Evolutionary conservation across 2,113 vertebrate species (phyloP), one percentile per base, ranked within the genome.

Genomic region (Anguilla rostrata): DNA sequence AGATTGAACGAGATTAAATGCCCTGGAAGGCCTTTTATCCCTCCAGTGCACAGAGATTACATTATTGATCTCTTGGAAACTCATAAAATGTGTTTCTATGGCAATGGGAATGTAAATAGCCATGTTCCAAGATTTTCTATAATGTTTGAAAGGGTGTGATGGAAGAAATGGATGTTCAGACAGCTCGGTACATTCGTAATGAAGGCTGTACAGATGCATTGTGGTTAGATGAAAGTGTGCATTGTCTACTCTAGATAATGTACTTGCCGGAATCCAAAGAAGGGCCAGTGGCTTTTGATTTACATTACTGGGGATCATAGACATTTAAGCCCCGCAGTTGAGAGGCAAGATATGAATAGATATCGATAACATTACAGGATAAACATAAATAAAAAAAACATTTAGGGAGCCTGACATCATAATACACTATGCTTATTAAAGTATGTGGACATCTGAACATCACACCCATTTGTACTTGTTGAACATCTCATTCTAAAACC

Each of bases 31-130:
- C n/a, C 3, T 75, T 75, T 75, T 75, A 34, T 75, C 26, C 20
- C 66, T 34, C 66, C n/a, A 29, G 26, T 75, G 22, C n/a, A 34
- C 5, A 34, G 7, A 75, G 66, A 75, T 75, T 75, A 34, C 29
- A 75, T 75, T 75, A 75, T 75, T 75, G 66, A 75, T 34, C 26
- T 34, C n/a, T 34, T 75, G 66, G 34, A 63, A 75, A 11, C 66
- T 34, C 66, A 34, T 75, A 75, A 75, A 8, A n/a, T 34, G 66
- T 34, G n/a, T 75, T 34, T 75, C 66, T 75, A n/a, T 34, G n/a
- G 66, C 66, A 75, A 75, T 75, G n/a, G 66, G n/a, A 75, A 75
- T 75, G 66, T 9, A 75, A 75, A 75, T 75, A 75, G 66, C n/a
- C 49, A 53, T 14, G 49, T 53, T 29, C 26, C n/a, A 75, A 75